Evolutionary conservation across 2,888 invertebrate genomes (phyloP), one percentile per base, ranked within the genome.

Genomic region (Pachliopta kotzebuea): DNA sequence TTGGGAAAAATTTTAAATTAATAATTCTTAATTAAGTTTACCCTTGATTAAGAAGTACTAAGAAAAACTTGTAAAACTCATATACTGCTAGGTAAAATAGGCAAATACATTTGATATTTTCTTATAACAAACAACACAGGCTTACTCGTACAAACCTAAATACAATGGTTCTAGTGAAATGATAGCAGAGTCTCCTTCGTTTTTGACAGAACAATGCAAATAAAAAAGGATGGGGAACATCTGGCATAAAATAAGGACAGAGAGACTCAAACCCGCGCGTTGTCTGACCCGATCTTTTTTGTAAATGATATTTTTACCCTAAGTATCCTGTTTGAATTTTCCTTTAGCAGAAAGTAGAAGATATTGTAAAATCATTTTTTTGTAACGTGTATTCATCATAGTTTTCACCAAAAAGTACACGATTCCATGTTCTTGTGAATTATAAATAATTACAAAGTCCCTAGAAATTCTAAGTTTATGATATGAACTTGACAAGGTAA

Each of bases 401-500:
- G 42, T 21, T 29, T 31, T 20, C 31, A 18, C 31, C 18, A 17
- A 31, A 29, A 52, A n/a, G n/a, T n/a, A 59, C 14, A 4, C 29
- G 20, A 59, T 2, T n/a, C 14, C 23, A n/a, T 26, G 20, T 23
- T 24, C 26, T 20, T 20, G n/a, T 29, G 29, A 50, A 50, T 20
- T 1, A 20, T 45, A 18, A 53, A 17, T 9, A 56, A 63, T 37
- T 29, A 49, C 54, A 52, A 29, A 59, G 23, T 59, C 50, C 57
- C 49, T 21, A 18, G 61, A 65, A 65, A 29, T 54, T 21, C n/a
- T 4, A 24, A 17, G 71, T 74, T 20, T 18, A 45, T n/a, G 82
- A 84, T 83, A 82, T 78, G 71, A 79, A 72, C 73, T 80, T 83
- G 84, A 83, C 77, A 83, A 84, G 80, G 82, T 76, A 77, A 77